These are phyloP conservation scores for Anas flavirostris DNA, from an alignment of 2,797 vertebrate genomes.

Conservation along the genomic window DNA sequence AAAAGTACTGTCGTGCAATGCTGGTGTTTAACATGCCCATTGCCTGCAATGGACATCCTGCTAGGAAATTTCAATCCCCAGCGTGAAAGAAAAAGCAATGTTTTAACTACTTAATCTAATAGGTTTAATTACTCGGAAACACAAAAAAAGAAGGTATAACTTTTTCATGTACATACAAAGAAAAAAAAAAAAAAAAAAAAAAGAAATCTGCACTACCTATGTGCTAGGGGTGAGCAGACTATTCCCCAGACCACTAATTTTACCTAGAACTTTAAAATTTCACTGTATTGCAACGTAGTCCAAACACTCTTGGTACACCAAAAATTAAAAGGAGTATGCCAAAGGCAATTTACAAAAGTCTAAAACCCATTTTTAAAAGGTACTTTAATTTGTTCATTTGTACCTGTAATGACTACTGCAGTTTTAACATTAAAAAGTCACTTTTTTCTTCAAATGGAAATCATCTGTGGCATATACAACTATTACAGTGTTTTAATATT, in stretches of 20 bases:
- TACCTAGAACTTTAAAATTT: conserved; percentile 18
- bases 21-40: conserved; percentile 72
- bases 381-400: conserved; percentile 70
- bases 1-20: conserved; percentile 41
- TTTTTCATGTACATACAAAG: too few species aligned
- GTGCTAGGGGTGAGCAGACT: not conserved
- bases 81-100: conserved; percentile 38
- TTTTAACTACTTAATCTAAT: not conserved
- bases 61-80: conserved; percentile 59
- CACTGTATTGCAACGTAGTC: not conserved
- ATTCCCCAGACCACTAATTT: conserved; percentile 17
- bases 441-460: conserved; percentile 57
- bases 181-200: not conserved
- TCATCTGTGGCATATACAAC: conserved; percentile 60
- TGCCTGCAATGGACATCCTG: conserved; percentile 72
- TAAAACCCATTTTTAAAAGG: conserved; percentile 68
- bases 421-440: conserved; percentile 70
- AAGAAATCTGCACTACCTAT: not conserved
- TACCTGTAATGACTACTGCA: conserved; percentile 67
- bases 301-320: conserved; percentile 23
- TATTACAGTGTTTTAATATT: conserved; percentile 44
- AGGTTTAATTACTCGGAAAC: conserved; percentile 25
- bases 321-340: conserved; percentile 1
- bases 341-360: conserved; percentile 65
- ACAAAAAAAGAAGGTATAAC: too few species aligned